Evolutionary conservation across 2,113 vertebrate genomes (phyloP), one percentile per base, ranked within the genome.

Genomic region (Gnathonemus echidnorhynchus): DNA sequence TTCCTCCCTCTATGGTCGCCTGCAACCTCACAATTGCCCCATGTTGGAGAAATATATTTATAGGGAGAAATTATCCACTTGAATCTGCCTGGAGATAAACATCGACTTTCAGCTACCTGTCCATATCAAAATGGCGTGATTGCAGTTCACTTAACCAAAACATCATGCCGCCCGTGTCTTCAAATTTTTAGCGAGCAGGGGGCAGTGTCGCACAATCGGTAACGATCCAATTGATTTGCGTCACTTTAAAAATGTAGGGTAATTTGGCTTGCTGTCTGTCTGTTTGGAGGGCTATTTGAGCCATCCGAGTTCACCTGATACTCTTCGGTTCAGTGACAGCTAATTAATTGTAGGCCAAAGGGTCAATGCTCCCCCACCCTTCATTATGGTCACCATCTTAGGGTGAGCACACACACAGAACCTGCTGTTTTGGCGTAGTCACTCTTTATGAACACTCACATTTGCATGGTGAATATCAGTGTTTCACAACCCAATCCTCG

Each of bases 301-400:
- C 90, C 88, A 89, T 90, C 86, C 42, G 49, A 80, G 80, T 88
- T 91, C 9, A 88, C 58, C 49, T 86, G 88, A 91, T 87, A 70
- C 74, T 39, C 88, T 88, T 89, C 50, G 85, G 46, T 21, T 90
- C 48, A 77, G 85, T 91, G 90, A 91, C 92, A 89, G 90, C 45
- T 91, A 91, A 91, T 92, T 92, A 92, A 91, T 91, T 84, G 86
- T 53, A 74, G 88, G 90, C 88, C 86, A 88, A 88, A 91, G 39
- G 48, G 90, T 91, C 90, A 84, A 86, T 89, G 77, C 39, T 48
- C 77, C 88, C 77, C 66, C 52, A 89, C 19, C 74, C 17, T 42
- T 48, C 9, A 58, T 89, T 52, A 35, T 49, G 52, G 88, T 90
- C 52, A 74, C 46, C 46, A 27, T 80, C 62, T 74, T 52, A 74